phyloP scores from a whole-genome alignment of 2,797 vertebrate genomes.

The Alfaro cultratus region DNA sequence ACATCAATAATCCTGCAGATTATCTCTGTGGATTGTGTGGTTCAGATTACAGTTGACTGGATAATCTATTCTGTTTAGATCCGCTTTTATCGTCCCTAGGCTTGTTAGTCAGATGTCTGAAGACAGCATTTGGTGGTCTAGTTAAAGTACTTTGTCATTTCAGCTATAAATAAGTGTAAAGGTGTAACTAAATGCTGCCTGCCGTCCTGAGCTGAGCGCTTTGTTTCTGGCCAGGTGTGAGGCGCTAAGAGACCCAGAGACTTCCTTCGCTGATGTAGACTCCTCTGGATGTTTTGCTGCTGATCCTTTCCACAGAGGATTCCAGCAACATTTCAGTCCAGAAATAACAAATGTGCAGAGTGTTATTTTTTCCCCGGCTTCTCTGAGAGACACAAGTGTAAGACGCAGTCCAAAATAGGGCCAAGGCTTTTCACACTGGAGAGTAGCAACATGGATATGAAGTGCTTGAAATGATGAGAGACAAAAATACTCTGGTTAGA shows the following conservation, averaged over 20 bases:
- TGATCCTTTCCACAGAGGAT: neutral
- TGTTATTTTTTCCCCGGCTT: neutral
- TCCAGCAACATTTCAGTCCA: neutral
- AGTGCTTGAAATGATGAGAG: neutral
- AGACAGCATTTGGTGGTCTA: neutral
- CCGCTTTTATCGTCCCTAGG: too few relatives aligned
- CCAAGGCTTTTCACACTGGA: neutral
- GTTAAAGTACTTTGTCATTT: neutral
- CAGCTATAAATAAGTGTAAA: neutral
- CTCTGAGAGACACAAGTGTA: neutral
- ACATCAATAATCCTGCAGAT: neutral
- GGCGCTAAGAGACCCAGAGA: neutral
- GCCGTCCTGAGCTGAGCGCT: neutral
- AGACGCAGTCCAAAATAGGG: neutral
- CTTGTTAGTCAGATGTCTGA: neutral
- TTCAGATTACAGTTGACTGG: neutral
- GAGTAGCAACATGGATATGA: neutral
- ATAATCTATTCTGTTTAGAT: neutral
- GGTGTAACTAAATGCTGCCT: neutral
- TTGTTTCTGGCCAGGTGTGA: neutral
- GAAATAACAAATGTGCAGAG: neutral
- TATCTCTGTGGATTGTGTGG: too few relatives aligned
- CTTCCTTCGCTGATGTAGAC: neutral
- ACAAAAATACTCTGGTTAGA: neutral
- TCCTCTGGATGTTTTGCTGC: conserved; percentile 2